Evolutionary conservation across 2,797 vertebrate species (phyloP).

Genomic region (Syngnathus acus): DNA sequence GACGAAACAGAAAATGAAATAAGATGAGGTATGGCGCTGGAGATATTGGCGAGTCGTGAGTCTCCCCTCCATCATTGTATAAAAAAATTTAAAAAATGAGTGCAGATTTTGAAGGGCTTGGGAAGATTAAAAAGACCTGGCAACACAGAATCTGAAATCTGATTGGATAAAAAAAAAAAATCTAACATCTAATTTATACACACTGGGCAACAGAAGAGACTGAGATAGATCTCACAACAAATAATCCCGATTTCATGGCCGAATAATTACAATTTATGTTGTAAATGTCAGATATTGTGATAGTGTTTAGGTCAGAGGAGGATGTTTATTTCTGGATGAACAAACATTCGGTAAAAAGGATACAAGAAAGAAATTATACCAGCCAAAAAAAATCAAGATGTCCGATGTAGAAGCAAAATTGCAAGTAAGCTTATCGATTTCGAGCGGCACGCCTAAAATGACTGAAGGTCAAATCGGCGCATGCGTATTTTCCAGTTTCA

Average conservation of each 20-base stretch:
- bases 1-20: slow-evolving; percentile 46
- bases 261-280: no score
- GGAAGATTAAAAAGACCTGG: no score
- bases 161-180: no score
- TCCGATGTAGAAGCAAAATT: not conserved
- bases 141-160: no score
- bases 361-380: not conserved
- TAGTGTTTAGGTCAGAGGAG: not conserved
- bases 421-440: not conserved
- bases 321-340: not conserved
- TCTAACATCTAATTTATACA: no score
- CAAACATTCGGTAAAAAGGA: not conserved
- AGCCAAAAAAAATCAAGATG: not conserved
- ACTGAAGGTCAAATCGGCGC: not conserved
- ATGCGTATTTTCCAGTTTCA: not conserved
- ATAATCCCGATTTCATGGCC: no score
- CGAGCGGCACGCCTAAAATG: not conserved
- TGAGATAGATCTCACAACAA: no score
- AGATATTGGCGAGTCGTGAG: slow-evolving; percentile 18
- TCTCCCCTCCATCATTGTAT: no score
- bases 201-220: no score
- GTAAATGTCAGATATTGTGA: not conserved
- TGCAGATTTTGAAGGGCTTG: no score
- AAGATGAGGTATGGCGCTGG: slow-evolving; percentile 37
- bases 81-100: no score